These are phyloP conservation scores for Hypotaenidia okinawae DNA, from an alignment of 2,797 vertebrate species.

Conservation along the genomic window DNA sequence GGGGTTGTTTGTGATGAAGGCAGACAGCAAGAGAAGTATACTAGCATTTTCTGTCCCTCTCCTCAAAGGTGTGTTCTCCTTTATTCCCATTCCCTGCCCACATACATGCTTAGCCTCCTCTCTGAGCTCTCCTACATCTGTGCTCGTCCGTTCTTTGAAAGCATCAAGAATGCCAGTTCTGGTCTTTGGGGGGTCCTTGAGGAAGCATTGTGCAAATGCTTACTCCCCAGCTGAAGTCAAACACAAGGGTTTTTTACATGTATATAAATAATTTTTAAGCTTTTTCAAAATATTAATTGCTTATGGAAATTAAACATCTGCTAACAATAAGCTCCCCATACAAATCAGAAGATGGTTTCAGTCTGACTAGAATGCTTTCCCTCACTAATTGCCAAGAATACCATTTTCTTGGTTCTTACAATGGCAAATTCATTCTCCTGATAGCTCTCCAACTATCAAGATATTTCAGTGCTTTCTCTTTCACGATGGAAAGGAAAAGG, in stretches of 20 bases:
- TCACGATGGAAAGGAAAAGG: background rate
- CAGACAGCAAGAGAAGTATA: background rate
- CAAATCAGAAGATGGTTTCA: constrained; percentile 17
- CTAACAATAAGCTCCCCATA: constrained; percentile 28
- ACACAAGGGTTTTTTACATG: background rate
- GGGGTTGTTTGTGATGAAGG: background rate
- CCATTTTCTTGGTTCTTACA: background rate
- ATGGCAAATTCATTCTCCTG: background rate
- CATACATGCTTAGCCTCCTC: background rate
- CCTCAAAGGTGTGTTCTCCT: background rate
- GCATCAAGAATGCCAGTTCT: background rate
- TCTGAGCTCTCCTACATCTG: background rate
- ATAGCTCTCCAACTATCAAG: background rate
- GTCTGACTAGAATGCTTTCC: constrained; percentile 19
- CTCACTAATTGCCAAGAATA: constrained; percentile 19
- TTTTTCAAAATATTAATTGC: constrained; percentile 50
- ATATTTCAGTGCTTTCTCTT: background rate
- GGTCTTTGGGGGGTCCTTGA: background rate
- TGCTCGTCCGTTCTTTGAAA: background rate
- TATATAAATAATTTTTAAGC: constrained; percentile 1
- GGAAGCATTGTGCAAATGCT: background rate
- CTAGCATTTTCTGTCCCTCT: background rate
- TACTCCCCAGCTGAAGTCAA: background rate
- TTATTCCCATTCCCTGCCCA: background rate
- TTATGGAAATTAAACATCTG: constrained; percentile 25